A percentile compares a stretch with the other conserved stretches of the same genome.
Evolutionary conservation across 2,113 vertebrate species (phyloP).

Genomic region (Pithys albifrons): DNA sequence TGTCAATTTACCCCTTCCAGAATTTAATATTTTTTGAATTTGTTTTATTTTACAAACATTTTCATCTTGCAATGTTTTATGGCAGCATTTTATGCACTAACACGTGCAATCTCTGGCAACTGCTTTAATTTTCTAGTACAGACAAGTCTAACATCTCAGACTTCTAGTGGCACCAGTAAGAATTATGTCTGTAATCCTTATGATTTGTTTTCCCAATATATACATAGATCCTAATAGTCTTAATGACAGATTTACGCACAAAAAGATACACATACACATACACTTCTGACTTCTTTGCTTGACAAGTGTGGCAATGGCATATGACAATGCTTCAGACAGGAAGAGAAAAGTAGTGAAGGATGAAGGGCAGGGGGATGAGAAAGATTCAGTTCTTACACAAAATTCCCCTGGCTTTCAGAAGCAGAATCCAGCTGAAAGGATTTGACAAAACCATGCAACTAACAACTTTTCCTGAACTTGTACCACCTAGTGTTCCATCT

Average conservation of each 20-base stretch:
- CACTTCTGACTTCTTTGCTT: background rate
- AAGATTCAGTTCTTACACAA: background rate
- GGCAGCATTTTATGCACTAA: background rate
- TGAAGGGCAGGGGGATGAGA: rapidly evolving
- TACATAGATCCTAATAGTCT: background rate
- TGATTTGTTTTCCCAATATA: background rate
- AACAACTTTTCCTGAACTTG: background rate
- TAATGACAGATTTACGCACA: background rate
- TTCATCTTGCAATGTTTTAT: background rate
- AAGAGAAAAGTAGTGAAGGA: background rate
- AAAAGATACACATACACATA: background rate
- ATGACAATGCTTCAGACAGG: background rate
- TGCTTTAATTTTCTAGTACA: background rate
- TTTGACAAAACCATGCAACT: background rate
- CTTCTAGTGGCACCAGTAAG: background rate
- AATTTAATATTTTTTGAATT: background rate
- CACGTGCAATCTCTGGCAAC: background rate
- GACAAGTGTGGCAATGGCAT: background rate
- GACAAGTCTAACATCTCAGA: background rate
- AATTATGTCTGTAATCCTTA: background rate
- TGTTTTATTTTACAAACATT: conserved; percentile 2
- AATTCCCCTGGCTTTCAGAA: background rate
- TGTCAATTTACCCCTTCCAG: background rate
- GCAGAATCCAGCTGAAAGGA: background rate
- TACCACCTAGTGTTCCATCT: background rate